Percentiles rank a stretch among this genome's conserved stretches.
phyloP scores from a whole-genome alignment of 2,888 invertebrate genomes.

The Anarsia innoxiella region DNA sequence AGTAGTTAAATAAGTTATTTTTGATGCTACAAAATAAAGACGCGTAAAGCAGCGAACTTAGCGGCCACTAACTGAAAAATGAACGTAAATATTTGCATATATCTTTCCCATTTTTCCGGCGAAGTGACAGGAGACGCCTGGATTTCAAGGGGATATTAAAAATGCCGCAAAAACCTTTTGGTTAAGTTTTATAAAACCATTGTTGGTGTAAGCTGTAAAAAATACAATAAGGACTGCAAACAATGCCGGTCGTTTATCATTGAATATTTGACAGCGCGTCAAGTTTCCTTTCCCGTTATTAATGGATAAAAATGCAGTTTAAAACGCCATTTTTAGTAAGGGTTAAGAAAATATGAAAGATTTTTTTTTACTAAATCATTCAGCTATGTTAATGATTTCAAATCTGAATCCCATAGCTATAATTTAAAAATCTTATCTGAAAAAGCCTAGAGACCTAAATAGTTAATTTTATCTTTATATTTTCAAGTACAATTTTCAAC shows the following conservation, averaged over 20 bases:
- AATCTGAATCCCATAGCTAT: too few relatives aligned
- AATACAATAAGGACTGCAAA: conserved; percentile 42
- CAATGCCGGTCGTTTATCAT: conserved; percentile 51
- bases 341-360: too few relatives aligned
- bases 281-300: conserved; percentile 32
- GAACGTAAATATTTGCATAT: conserved; percentile 46
- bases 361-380: too few relatives aligned
- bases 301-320: conserved; percentile 32
- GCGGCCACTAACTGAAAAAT: conserved; percentile 40
- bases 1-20: too few relatives aligned
- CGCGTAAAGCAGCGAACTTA: too few relatives aligned
- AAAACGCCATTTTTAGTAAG: too few relatives aligned
- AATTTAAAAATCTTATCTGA: too few relatives aligned
- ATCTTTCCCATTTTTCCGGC: conserved; percentile 40
- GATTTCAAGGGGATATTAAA: conserved; percentile 49
- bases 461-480: too few relatives aligned
- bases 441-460: too few relatives aligned
- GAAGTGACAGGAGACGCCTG: conserved; percentile 36
- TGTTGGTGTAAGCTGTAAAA: conserved; percentile 28
- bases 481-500: too few relatives aligned
- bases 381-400: too few relatives aligned
- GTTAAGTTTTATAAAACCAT: conserved; percentile 39
- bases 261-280: conserved; percentile 52
- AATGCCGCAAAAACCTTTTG: conserved; percentile 27
- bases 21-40: too few relatives aligned